phyloP scores from a whole-genome alignment of 2,113 vertebrate genomes.

The Mastomys natalensis region DNA sequence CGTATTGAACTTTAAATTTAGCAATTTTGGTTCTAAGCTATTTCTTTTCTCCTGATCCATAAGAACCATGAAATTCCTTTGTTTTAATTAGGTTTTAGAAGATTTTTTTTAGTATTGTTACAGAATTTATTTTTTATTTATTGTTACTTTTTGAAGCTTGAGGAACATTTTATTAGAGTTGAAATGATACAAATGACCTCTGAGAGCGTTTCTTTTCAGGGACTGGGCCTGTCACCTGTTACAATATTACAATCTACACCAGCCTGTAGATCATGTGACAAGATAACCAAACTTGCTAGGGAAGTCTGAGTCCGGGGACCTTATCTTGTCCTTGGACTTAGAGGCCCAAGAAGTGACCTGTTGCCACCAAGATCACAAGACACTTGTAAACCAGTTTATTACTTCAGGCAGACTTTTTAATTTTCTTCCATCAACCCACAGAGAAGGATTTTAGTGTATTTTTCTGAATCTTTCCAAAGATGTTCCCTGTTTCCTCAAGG shows the following conservation, averaged over 20 bases:
- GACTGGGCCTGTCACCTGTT: not conserved
- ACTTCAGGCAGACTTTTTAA: not conserved
- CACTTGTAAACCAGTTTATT: not conserved
- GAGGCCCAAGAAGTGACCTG: not conserved
- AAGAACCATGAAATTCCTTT: constrained; percentile 7
- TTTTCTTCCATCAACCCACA: not conserved
- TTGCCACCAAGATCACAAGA: not conserved
- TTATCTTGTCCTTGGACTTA: not conserved
- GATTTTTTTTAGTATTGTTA: constrained; percentile 17
- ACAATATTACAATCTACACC: not conserved
- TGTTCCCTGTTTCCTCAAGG: not conserved
- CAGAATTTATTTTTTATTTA: constrained; percentile 14
- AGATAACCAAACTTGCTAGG: not conserved
- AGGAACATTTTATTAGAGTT: not conserved
- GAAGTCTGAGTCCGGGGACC: not conserved
- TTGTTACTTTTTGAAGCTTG: not conserved
- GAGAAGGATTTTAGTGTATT: constrained; percentile 10
- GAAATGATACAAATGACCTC: not conserved
- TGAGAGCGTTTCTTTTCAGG: not conserved
- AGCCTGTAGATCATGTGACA: not conserved
- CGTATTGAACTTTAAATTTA: constrained; percentile 50
- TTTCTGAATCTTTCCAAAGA: not conserved
- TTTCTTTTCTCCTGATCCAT: not conserved
- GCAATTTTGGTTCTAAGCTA: not conserved
- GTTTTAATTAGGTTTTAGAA: not conserved